Conservation (phyloP, 2,888 invertebrate genomes). For the Limnephilus rhombicus region DNA sequence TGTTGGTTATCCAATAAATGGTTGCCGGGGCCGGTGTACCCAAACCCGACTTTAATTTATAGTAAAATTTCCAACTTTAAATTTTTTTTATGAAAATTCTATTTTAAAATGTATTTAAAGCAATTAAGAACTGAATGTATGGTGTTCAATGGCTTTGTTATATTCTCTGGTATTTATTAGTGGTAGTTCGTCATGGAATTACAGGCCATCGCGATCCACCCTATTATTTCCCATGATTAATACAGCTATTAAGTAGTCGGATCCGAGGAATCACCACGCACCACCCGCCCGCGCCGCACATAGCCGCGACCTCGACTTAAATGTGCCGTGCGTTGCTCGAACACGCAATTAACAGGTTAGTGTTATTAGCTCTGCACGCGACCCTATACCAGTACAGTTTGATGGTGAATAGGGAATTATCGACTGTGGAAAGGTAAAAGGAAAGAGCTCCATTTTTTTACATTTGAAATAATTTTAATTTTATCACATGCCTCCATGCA, state of each 20-base stretch:
- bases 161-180: neutral
- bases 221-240: constrained; percentile 8
- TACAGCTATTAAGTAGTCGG: neutral
- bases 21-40: too few relatives aligned
- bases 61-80: too few relatives aligned
- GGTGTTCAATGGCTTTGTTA: neutral
- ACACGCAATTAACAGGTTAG: constrained; percentile 53
- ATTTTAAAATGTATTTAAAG: too few relatives aligned
- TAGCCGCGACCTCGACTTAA: constrained; percentile 16
- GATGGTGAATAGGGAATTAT: neutral
- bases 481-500: too few relatives aligned
- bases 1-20: too few relatives aligned
- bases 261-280: constrained; percentile 4
- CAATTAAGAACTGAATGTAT: too few relatives aligned
- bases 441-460: neutral
- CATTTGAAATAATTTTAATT: too few relatives aligned
- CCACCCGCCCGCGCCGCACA: neutral
- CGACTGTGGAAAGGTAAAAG: neutral
- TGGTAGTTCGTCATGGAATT: neutral
- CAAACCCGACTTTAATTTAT: too few relatives aligned
- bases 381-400: neutral
- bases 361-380: constrained; percentile 46
- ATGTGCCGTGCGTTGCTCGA: constrained; percentile 5
- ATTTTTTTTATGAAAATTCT: too few relatives aligned
- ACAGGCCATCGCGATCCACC: constrained; percentile 3